Percentiles rank a stretch among this genome's conserved stretches.
These are phyloP conservation scores for Campoplex nolae DNA, from an alignment of 2,888 invertebrate species.

Conservation along the genomic window DNA sequence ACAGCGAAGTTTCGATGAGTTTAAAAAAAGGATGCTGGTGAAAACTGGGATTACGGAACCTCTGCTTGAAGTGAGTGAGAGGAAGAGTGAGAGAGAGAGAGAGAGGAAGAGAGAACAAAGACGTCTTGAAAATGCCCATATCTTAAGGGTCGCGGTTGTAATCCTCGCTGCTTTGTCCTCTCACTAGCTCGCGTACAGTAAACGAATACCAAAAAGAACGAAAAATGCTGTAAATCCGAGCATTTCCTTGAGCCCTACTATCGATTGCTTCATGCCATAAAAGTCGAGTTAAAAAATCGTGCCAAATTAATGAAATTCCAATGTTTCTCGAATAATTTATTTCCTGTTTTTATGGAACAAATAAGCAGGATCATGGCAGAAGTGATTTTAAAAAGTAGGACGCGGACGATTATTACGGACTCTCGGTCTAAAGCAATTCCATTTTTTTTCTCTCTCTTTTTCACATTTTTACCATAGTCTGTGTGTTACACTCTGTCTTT, in stretches of 20 bases:
- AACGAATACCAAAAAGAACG: constrained; percentile 36
- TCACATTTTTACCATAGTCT: too few relatives aligned
- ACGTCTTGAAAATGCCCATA: constrained; percentile 46
- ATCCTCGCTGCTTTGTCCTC: constrained; percentile 58
- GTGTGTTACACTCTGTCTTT: not conserved
- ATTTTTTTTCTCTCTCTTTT: not conserved
- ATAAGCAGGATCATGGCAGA: not conserved
- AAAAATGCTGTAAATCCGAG: constrained; percentile 35
- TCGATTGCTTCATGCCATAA: too few relatives aligned
- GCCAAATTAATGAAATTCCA: not conserved
- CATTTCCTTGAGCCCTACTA: constrained; percentile 14
- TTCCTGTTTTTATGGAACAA: not conserved
- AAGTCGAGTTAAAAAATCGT: not conserved
- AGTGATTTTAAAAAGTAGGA: not conserved
- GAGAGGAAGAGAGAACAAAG: constrained; percentile 37
- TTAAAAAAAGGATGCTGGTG: constrained; percentile 25
- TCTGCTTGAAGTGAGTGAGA: too few relatives aligned
- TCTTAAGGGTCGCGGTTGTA: constrained; percentile 52
- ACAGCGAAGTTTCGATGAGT: constrained; percentile 17
- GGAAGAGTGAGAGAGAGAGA: too few relatives aligned
- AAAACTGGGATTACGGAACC: constrained; percentile 6
- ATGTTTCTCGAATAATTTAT: not conserved
- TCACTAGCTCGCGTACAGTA: constrained; percentile 27
- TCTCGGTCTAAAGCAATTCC: not conserved
- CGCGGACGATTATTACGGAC: not conserved